A percentile compares a stretch with the other conserved stretches of the same genome.
Conservation (phyloP, 2,113 vertebrate species). For the Aix galericulata region DNA sequence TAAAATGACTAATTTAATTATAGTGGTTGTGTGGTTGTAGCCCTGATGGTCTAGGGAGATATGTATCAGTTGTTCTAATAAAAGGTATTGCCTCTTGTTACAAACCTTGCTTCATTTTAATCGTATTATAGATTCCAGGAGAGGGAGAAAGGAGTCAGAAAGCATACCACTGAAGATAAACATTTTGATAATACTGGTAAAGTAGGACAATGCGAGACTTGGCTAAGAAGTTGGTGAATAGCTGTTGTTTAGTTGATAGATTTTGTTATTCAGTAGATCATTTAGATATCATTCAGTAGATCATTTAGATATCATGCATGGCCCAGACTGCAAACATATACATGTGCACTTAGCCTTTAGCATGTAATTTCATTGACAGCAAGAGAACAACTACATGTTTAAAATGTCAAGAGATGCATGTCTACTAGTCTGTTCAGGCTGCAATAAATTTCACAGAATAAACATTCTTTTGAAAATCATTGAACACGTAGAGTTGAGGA, state of each 20-base stretch:
- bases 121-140: background rate
- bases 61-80: slow-evolving; percentile 8
- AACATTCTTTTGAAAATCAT: background rate
- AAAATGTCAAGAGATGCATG: background rate
- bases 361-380: background rate
- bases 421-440: background rate
- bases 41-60: background rate
- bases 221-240: background rate
- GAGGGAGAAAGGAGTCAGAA: background rate
- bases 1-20: slow-evolving; percentile 20
- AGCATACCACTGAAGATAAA: background rate
- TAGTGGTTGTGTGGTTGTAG: background rate
- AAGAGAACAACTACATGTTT: background rate
- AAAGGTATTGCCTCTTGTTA: background rate
- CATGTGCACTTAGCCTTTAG: background rate
- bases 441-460: background rate
- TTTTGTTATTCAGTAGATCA: background rate
- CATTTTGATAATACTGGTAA: background rate
- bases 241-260: background rate
- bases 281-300: background rate
- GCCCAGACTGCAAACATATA: background rate
- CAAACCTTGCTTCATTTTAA: slow-evolving; percentile 11
- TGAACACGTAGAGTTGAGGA: background rate
- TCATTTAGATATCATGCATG: background rate
- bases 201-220: background rate